phyloP scores from a whole-genome alignment of 2,888 invertebrate genomes.

The Leptinotarsa tumamoca region DNA sequence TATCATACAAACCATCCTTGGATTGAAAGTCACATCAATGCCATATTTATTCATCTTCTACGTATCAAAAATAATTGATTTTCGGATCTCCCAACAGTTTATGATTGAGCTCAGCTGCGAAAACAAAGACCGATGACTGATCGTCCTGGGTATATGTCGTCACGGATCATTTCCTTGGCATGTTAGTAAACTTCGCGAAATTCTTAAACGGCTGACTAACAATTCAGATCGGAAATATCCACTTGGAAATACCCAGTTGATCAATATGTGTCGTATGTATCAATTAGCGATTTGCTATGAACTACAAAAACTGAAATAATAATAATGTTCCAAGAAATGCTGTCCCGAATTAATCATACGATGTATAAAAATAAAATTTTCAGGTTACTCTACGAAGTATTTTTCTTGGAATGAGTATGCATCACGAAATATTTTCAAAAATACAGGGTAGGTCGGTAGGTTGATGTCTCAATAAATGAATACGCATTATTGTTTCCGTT shows the following conservation, averaged over 20 bases:
- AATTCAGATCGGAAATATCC: conserved; percentile 5
- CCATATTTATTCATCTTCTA: conserved; percentile 15
- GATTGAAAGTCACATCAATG: neutral
- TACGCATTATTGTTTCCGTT: no score
- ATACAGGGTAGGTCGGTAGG: no score
- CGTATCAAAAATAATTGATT: conserved; percentile 14
- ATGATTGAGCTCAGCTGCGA: conserved; percentile 35
- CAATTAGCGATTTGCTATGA: neutral
- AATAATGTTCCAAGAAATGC: conserved; percentile 2
- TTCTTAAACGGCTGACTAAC: conserved; percentile 14
- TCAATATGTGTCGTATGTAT: conserved; percentile 7
- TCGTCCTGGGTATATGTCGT: conserved; percentile 35
- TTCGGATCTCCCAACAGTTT: no score
- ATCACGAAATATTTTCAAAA: no score
- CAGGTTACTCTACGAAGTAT: no score
- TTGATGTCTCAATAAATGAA: no score
- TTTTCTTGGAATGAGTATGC: no score
- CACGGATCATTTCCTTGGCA: conserved; percentile 33
- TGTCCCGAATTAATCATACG: neutral
- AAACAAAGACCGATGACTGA: conserved; percentile 43
- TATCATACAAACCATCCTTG: neutral
- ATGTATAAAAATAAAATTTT: neutral
- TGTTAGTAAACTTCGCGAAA: conserved; percentile 33
- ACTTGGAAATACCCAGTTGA: conserved; percentile 13
- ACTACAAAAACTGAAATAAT: conserved; percentile 10